phyloP scores from a whole-genome alignment of 2,113 vertebrate species.

The Himantopus leucocephalus region DNA sequence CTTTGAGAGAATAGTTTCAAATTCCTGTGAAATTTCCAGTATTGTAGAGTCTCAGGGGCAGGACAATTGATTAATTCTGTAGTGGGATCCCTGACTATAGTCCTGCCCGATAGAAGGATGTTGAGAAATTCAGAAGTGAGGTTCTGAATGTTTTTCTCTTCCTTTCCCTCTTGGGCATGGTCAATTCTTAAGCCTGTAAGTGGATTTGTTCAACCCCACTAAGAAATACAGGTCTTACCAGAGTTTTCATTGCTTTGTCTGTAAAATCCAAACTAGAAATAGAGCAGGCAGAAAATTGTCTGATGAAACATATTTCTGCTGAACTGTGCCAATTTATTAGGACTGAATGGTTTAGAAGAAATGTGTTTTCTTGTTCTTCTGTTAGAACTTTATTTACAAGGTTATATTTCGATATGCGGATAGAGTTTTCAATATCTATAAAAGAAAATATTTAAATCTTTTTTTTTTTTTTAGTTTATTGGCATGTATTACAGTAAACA shows the following conservation, averaged over 20 bases:
- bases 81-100: background rate
- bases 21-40: background rate
- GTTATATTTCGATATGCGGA: background rate
- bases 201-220: background rate
- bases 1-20: background rate
- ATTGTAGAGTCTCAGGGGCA: background rate
- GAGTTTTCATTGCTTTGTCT: background rate
- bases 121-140: background rate
- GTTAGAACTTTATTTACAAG: background rate
- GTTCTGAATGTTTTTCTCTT: background rate
- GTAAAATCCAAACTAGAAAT: background rate
- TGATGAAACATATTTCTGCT: background rate
- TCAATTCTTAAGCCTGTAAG: background rate
- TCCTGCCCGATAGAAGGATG: background rate
- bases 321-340: background rate
- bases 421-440: background rate
- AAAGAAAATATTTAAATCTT: background rate
- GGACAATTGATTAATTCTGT: background rate
- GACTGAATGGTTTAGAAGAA: background rate
- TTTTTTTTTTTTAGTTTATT: background rate
- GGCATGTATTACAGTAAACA: background rate
- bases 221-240: background rate
- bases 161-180: background rate
- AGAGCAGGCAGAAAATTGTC: background rate
- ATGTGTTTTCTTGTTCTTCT: background rate